These are phyloP conservation scores for Sipha flava DNA, from an alignment of 1,140 invertebrate genomes.

Conservation along the genomic window DNA sequence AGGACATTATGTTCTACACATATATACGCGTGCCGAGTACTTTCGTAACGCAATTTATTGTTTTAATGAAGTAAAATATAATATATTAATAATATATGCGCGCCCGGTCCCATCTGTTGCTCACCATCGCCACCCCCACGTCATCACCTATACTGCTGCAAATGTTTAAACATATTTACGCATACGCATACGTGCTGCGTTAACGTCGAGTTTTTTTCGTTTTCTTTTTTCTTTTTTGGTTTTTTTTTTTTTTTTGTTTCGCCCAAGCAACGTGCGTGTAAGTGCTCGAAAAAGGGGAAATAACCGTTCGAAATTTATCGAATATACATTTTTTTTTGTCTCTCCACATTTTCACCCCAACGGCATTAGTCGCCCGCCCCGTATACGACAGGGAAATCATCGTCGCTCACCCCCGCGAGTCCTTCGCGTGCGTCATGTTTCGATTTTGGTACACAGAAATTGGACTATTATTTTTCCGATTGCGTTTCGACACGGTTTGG, in stretches of 20 bases:
- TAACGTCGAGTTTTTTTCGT: neutral
- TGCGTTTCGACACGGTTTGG: constrained; percentile 14
- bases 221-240: neutral
- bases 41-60: neutral
- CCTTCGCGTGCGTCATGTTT: constrained; percentile 28
- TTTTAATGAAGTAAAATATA: neutral
- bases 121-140: neutral
- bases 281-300: neutral
- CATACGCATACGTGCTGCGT: neutral
- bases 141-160: neutral
- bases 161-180: neutral
- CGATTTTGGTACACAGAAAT: neutral
- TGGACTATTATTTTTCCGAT: constrained; percentile 26
- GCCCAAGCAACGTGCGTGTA: neutral
- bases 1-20: no score
- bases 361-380: neutral
- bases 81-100: neutral
- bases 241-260: no score
- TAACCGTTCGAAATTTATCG: neutral
- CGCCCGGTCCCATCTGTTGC: neutral
- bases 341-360: neutral
- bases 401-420: neutral
- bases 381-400: neutral
- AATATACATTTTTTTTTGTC: neutral
- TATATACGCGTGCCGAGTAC: no score